Conservation (phyloP, 2,113 vertebrate genomes). For the Pygoscelis adeliae region DNA sequence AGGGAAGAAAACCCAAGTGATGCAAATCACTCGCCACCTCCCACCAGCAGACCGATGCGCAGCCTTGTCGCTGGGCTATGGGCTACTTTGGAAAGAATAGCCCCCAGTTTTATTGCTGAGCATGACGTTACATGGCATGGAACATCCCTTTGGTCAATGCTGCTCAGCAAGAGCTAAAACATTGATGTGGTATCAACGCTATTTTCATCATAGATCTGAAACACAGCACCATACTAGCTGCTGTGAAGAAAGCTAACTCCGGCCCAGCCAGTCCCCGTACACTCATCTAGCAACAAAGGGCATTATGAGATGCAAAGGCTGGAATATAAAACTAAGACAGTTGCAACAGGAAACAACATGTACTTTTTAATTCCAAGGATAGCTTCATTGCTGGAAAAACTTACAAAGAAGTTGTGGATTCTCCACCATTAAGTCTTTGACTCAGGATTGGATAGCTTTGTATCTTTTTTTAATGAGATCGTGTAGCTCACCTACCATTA, state of each 20-base stretch:
- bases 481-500: neutral
- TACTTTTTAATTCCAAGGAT: neutral
- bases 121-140: neutral
- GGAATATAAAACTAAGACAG: neutral
- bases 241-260: neutral
- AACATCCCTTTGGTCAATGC: neutral
- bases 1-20: neutral
- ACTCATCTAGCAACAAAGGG: neutral
- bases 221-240: neutral
- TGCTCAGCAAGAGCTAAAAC: neutral
- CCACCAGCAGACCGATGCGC: rapidly evolving
- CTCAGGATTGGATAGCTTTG: neutral
- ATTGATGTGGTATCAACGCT: neutral
- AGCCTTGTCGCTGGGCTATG: neutral
- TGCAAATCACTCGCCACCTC: neutral
- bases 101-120: neutral
- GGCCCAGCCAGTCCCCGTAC: neutral
- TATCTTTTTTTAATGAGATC: neutral
- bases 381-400: neutral
- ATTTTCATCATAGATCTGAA: neutral
- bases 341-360: neutral
- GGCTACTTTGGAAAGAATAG: neutral
- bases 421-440: neutral
- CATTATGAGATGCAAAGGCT: neutral
- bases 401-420: neutral